Conservation (phyloP, 2,797 vertebrate genomes). For the Darevskia nairensis region DNA sequence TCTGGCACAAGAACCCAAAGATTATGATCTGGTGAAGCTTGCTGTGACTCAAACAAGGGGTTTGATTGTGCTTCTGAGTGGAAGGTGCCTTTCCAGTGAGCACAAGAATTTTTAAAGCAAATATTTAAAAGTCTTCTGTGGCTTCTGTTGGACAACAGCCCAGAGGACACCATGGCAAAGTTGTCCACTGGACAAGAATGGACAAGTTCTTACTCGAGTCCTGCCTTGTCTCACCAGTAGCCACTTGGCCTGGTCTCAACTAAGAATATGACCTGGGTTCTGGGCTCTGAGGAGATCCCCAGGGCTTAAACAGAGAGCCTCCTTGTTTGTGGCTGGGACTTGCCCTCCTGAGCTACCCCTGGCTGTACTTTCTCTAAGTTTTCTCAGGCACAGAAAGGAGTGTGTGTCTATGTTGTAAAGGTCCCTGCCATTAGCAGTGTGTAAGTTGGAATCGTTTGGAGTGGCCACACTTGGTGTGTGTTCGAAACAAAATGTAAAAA, state of each 20-base stretch:
- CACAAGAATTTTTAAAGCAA: not conserved
- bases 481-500: too few species aligned
- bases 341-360: not conserved
- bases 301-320: not conserved
- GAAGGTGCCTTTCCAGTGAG: not conserved
- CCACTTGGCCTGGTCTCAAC: not conserved
- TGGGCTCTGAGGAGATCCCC: not conserved
- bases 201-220: not conserved
- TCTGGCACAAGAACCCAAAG: not conserved
- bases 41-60: not conserved
- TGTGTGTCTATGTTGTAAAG: not conserved
- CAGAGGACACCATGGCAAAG: not conserved
- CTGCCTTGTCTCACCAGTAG: not conserved
- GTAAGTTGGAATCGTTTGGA: not conserved
- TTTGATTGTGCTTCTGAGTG: not conserved
- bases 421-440: not conserved
- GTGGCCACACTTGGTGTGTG: not conserved
- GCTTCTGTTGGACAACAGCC: not conserved
- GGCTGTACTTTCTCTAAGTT: not conserved
- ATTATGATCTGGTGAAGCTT: not conserved
- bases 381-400: not conserved
- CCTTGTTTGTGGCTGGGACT: not conserved
- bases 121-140: not conserved
- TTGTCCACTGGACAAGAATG: not conserved
- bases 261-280: not conserved